A percentile compares a stretch with the other conserved stretches of the same genome.
These are phyloP conservation scores for Hybognathus amarus DNA, from an alignment of 2,797 vertebrate species.

Conservation along the genomic window DNA sequence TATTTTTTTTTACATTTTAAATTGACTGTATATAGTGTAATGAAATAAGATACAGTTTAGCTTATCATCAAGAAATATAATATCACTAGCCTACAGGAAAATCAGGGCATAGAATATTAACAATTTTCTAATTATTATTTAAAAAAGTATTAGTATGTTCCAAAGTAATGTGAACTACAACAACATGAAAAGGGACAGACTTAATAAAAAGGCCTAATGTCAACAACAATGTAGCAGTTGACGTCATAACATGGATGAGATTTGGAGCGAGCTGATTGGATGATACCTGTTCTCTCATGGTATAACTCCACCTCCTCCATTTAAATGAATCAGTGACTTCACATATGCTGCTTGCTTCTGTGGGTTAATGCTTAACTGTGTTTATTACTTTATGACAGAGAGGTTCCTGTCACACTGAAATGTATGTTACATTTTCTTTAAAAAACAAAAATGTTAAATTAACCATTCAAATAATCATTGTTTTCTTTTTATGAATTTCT, in stretches of 20 bases:
- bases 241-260: slow-evolving; percentile 19
- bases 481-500: neutral
- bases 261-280: slow-evolving; percentile 37
- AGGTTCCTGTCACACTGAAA: neutral
- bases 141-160: neutral
- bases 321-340: slow-evolving; percentile 1
- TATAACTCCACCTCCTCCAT: neutral
- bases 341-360: neutral
- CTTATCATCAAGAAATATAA: neutral
- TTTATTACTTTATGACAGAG: slow-evolving; percentile 35
- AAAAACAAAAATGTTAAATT: neutral
- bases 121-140: neutral
- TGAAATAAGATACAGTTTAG: neutral
- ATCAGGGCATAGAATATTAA: neutral
- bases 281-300: neutral
- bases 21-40: neutral
- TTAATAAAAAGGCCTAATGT: neutral
- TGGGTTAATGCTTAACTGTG: slow-evolving; percentile 30
- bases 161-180: neutral
- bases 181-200: neutral
- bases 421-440: neutral
- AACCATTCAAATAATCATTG: neutral
- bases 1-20: neutral
- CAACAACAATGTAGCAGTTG: neutral
- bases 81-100: no score